phyloP scores from a whole-genome alignment of 2,888 invertebrate species.

The Macrosoma leucophasiata region DNA sequence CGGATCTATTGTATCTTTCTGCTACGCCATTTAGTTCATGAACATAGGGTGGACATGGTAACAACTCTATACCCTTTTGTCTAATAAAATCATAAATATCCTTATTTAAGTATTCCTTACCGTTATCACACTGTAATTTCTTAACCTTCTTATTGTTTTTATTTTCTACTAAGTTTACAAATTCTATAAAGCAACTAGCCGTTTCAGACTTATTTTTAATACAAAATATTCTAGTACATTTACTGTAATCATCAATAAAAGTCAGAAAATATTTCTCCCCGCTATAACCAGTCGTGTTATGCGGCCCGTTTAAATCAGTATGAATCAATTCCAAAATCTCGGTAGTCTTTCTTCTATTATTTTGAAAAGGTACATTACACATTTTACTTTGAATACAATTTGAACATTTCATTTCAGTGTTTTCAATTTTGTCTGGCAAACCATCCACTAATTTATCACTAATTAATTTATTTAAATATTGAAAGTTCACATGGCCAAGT shows the following conservation, averaged over 20 bases:
- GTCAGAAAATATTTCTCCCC: constrained; percentile 31
- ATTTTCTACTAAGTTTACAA: constrained; percentile 26
- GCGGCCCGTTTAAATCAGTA: constrained; percentile 31
- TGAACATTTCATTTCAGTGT: constrained; percentile 25
- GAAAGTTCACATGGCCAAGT: constrained; percentile 28
- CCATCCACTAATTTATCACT: constrained; percentile 28
- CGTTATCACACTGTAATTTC: constrained; percentile 29
- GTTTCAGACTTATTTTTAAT: too few relatives aligned
- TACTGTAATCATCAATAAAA: constrained; percentile 31
- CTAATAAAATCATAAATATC: constrained; percentile 26
- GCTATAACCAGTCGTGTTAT: constrained; percentile 24
- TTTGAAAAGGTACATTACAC: constrained; percentile 28
- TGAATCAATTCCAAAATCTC: constrained; percentile 24
- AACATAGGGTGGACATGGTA: constrained; percentile 29
- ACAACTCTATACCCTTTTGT: constrained; percentile 27
- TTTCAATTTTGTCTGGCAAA: constrained; percentile 27
- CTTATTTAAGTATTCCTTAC: constrained; percentile 27
- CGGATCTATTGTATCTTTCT: constrained; percentile 29
- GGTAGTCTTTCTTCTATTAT: constrained; percentile 24
- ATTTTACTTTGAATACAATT: constrained; percentile 30
- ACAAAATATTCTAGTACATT: constrained; percentile 22
- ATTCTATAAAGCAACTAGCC: constrained; percentile 6
- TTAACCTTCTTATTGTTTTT: too few relatives aligned
- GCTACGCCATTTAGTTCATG: constrained; percentile 32
- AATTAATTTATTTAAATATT: constrained; percentile 21